Percentiles rank a stretch among this genome's conserved stretches.
Conservation (phyloP, 2,797 vertebrate species). For the Potorous gilbertii region DNA sequence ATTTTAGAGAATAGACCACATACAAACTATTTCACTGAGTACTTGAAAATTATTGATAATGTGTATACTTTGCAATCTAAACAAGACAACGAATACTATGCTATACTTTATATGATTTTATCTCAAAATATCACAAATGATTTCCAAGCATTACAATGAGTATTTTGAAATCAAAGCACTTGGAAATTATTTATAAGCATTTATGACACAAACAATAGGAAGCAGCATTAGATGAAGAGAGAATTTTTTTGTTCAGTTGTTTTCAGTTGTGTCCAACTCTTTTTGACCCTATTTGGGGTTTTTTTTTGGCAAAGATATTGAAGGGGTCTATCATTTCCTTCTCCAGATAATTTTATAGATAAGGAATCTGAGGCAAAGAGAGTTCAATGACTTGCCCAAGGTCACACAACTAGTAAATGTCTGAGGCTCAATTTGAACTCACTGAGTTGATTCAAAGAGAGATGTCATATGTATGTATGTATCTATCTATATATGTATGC, state of each 20-base stretch:
- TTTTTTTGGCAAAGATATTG: not conserved
- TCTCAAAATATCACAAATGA: not conserved
- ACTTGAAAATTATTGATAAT: not conserved
- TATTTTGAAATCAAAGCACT: not conserved
- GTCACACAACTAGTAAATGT: not conserved
- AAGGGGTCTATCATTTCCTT: not conserved
- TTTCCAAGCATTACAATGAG: not conserved
- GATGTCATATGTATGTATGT: too few species aligned
- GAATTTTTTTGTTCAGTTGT: not conserved
- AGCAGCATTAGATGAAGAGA: not conserved
- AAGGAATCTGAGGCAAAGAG: not conserved
- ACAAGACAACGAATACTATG: not conserved
- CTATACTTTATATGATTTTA: not conserved
- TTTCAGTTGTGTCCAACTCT: not conserved
- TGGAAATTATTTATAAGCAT: not conserved
- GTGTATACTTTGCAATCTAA: not conserved
- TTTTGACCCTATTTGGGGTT: not conserved
- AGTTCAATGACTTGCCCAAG: not conserved
- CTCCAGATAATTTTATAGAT: not conserved
- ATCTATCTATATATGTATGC: too few species aligned
- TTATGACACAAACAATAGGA: not conserved
- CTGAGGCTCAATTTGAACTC: not conserved
- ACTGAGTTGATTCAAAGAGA: not conserved
- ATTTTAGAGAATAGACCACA: not conserved
- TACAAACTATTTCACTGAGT: not conserved